These are phyloP conservation scores for Procavia capensis DNA, from an alignment of 2,113 vertebrate species.

Conservation along the genomic window DNA sequence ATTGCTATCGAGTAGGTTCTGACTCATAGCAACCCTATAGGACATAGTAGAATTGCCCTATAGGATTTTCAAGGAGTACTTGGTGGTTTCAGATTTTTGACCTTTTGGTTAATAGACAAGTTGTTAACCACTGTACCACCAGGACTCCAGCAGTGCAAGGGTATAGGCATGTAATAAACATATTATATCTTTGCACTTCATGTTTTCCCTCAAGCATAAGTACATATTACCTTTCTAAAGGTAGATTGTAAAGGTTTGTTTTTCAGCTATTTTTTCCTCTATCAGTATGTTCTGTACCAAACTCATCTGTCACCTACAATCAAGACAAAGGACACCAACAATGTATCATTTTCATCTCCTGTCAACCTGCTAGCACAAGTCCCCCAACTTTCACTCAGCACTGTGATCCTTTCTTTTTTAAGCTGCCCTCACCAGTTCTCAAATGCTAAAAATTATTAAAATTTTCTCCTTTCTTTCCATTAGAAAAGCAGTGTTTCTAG, in stretches of 20 bases:
- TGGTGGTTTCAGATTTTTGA: no score
- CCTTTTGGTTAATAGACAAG: no score
- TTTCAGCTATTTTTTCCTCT: background rate
- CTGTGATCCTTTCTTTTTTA: background rate
- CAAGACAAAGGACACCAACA: slow-evolving; percentile 53
- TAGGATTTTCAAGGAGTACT: no score
- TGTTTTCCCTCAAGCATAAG: background rate
- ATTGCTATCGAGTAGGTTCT: no score
- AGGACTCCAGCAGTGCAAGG: background rate
- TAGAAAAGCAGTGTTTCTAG: background rate
- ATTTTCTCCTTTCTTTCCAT: background rate
- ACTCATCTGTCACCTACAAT: slow-evolving; percentile 51
- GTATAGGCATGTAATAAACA: background rate
- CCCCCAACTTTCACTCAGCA: background rate
- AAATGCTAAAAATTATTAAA: slow-evolving; percentile 51
- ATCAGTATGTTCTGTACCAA: slow-evolving; percentile 11
- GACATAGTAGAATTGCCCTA: no score
- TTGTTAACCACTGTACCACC: no score
- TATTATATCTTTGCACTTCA: background rate
- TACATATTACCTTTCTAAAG: background rate
- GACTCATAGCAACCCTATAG: no score
- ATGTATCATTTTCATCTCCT: slow-evolving; percentile 54
- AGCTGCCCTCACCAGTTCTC: background rate
- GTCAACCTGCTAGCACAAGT: slow-evolving; percentile 62
- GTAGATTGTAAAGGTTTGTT: background rate